phyloP scores from a whole-genome alignment of 1,140 invertebrate genomes.

The Acromyrmex heyeri region DNA sequence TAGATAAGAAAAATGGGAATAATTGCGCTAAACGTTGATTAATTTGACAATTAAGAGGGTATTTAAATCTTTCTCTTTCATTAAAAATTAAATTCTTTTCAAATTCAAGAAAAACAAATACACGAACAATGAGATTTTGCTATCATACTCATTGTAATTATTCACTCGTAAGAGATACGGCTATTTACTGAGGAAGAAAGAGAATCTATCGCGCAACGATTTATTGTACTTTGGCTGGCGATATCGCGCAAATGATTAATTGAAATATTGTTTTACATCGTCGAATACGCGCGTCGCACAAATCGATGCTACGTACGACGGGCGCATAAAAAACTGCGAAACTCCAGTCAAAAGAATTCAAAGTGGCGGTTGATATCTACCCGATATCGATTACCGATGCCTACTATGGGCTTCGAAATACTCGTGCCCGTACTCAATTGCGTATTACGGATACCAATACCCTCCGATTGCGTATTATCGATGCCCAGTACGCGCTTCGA shows the following conservation, averaged over 20 bases:
- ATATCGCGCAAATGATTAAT: conserved; percentile 57
- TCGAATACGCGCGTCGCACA: conserved; percentile 42
- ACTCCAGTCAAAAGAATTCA: conserved; percentile 61
- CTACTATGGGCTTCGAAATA: conserved; percentile 48
- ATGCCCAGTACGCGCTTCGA: conserved; percentile 40
- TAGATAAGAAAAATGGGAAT: conserved; percentile 17
- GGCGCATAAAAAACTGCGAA: conserved; percentile 36
- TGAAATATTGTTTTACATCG: conserved; percentile 49
- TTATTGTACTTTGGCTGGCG: conserved; percentile 47
- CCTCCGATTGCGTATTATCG: conserved; percentile 53
- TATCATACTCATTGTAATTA: conserved; percentile 33
- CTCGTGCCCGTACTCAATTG: conserved; percentile 53
- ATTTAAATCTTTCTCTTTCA: neutral
- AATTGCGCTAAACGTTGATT: conserved; percentile 20
- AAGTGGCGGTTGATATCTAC: conserved; percentile 55
- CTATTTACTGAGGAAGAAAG: neutral
- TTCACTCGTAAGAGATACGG: conserved; percentile 36
- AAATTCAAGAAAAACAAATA: conserved; percentile 18
- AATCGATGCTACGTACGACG: conserved; percentile 5
- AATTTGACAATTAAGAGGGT: conserved; percentile 30
- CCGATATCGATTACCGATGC: conserved; percentile 59
- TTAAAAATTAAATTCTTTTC: neutral
- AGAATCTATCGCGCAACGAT: conserved; percentile 40
- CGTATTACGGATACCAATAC: conserved; percentile 59
- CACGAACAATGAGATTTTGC: neutral